Evolutionary conservation across 2,797 vertebrate species (phyloP).

Genomic region (Platyrinchus mystaceus): DNA sequence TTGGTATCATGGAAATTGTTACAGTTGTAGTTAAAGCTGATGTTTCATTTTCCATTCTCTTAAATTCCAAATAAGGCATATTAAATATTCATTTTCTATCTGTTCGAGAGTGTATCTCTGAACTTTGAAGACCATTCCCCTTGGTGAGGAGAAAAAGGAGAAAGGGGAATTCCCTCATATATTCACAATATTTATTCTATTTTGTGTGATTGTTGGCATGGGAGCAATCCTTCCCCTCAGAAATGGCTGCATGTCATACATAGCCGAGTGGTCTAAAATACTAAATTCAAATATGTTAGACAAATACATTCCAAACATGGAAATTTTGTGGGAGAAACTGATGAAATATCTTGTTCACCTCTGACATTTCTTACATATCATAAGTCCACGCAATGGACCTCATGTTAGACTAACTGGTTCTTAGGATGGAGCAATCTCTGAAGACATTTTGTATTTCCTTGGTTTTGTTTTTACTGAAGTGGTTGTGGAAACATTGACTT

Average conservation of each 20-base stretch:
- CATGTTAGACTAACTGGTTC: neutral
- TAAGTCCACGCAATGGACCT: neutral
- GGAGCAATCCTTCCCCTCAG: neutral
- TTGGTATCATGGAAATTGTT: neutral
- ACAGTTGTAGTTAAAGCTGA: neutral
- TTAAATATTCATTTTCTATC: neutral
- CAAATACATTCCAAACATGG: neutral
- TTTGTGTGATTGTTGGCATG: neutral
- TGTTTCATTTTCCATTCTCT: constrained; percentile 10
- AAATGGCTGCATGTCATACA: neutral
- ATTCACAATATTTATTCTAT: neutral
- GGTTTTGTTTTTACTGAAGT: neutral
- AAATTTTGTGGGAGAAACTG: neutral
- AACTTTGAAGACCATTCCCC: neutral
- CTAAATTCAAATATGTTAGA: neutral
- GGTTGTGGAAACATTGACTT: neutral
- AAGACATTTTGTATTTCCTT: neutral
- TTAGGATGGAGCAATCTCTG: neutral
- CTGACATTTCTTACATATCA: neutral
- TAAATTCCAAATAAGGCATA: neutral
- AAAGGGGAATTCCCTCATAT: neutral
- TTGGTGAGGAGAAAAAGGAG: neutral
- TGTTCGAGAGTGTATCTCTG: neutral
- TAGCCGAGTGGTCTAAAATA: neutral
- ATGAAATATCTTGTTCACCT: neutral